Base-by-base conservation (phyloP, 2,113 vertebrate genomes). In the Narcine bancroftii region DNA sequence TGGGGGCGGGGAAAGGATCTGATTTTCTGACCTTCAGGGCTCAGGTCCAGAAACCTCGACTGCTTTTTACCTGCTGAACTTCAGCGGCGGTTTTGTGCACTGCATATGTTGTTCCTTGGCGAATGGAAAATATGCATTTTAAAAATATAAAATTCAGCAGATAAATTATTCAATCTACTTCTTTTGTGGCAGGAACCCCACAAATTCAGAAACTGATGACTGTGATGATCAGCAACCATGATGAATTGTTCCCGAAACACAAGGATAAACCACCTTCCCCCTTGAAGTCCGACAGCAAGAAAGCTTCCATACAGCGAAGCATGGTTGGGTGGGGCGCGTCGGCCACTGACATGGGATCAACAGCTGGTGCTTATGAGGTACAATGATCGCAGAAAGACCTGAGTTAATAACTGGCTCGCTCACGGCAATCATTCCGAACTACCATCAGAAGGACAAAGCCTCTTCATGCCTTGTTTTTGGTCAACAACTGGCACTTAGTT, bases 141-240 rank as follows among this genome's bases (percentile, higher is more conserved):
- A 69, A 0, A 26, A 26, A 21, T 69, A 69, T 69, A 24, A 63
- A 63, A 63, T 26, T 69, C 2, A 5, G 66, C 50, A 36, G 50
- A 6, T 33, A n/a, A 85, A 60, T 56, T 33, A 60, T 3, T 15
- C 53, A 60, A 21, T 39, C 15, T 60, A 21, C 7, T 36, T 36
- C 10, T 92, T 26, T 19, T 42, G 11, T 29, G n/a, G 73, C 96
- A 99, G 99, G 97, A 10, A 97, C 98, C 0, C 97, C 97, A 69
- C 98, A 97, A 94, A 98, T 99, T 93, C 98, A 99, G 95, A 97
- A 96, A 93, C 96, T 99, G 95, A 98, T 99, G 99, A 98, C 97
- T 0, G 96, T 97, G 94, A 96, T 99, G 97, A 99, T 99, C 95
- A 96, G 97, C 39, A 96, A 97, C 92, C 98, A 99, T 0, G 95